These are phyloP conservation scores for Cephalopachus bancanus DNA, from an alignment of 2,797 vertebrate genomes.

Conservation along the genomic window DNA sequence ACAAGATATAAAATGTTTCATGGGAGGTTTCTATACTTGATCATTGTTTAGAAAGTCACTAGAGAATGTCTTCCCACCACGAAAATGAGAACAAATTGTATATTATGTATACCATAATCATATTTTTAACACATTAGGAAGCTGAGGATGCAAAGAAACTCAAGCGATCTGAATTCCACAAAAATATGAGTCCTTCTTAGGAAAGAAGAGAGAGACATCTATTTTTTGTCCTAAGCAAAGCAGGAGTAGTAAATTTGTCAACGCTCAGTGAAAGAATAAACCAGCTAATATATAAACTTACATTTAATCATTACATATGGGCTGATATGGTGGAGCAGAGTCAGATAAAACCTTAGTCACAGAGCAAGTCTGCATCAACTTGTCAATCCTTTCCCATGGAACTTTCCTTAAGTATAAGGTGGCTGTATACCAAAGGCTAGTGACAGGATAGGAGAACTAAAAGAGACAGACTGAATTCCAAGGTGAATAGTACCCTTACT, in stretches of 20 bases:
- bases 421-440: background rate
- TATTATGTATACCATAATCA: background rate
- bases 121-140: background rate
- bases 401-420: background rate
- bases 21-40: background rate
- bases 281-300: background rate
- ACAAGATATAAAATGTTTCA: conserved; percentile 1
- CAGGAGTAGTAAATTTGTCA: background rate
- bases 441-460: background rate
- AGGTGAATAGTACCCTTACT: background rate
- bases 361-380: background rate
- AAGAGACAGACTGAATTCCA: background rate
- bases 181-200: background rate
- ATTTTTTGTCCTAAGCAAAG: background rate
- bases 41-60: conserved; percentile 32
- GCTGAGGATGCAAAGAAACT: background rate
- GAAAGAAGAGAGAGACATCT: background rate
- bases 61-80: background rate
- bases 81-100: conserved; percentile 28
- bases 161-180: background rate
- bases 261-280: background rate
- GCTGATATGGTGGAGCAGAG: background rate
- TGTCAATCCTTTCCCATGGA: background rate
- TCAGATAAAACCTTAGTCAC: background rate
- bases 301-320: background rate